These are phyloP conservation scores for Anhinga rufa DNA, from an alignment of 2,113 vertebrate species.

Conservation along the genomic window DNA sequence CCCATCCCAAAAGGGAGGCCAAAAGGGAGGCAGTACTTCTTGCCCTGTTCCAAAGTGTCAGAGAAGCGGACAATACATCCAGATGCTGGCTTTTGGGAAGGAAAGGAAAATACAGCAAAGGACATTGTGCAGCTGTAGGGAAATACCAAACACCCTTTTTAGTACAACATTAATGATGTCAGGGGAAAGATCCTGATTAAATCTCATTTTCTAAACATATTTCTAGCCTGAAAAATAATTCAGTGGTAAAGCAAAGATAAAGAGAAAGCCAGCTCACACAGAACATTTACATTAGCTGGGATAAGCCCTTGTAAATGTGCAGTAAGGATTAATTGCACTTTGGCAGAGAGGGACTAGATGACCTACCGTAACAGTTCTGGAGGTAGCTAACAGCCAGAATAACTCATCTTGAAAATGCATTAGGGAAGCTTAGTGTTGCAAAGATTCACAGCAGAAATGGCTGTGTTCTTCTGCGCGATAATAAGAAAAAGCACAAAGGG, in stretches of 20 bases:
- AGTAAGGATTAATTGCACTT: not conserved
- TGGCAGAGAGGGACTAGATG: not conserved
- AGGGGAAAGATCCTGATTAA: not conserved
- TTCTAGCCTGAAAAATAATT: not conserved
- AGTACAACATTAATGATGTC: not conserved
- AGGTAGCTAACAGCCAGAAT: not conserved
- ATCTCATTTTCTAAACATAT: not conserved
- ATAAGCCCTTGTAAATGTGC: not conserved
- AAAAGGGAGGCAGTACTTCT: not conserved
- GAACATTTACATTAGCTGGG: not conserved
- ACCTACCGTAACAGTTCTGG: not conserved
- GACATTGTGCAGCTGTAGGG: not conserved
- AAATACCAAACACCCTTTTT: not conserved
- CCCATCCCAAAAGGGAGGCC: not conserved
- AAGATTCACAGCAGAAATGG: not conserved
- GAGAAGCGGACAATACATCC: not conserved
- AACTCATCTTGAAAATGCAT: conserved; percentile 28
- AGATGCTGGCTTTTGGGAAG: not conserved
- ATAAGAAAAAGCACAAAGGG: not conserved
- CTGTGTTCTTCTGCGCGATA: not conserved
- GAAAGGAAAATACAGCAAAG: not conserved
- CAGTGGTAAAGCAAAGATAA: not conserved
- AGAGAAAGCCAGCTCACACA: not conserved
- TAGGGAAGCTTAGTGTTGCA: not conserved
- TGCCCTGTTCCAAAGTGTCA: not conserved